Base-by-base conservation (phyloP, 2,888 invertebrate species). In the Agonopterix subpropinquella region DNA sequence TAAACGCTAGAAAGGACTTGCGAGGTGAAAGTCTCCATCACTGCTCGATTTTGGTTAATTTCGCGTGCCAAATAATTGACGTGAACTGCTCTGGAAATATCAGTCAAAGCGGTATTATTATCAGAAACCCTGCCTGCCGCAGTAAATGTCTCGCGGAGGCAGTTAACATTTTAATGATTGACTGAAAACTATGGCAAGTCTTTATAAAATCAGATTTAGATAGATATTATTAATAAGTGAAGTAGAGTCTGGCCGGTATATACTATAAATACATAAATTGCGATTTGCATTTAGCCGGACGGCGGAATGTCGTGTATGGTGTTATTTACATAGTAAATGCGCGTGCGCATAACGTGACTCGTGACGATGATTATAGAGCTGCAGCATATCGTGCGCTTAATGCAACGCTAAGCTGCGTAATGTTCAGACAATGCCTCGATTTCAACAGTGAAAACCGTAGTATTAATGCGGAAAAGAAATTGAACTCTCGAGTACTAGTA, bases 361-460 rank as follows among this genome's bases (percentile, higher is more conserved):
- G 80, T 74, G 73, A 72, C 75, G 73, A 64, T 77, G 77, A 81
- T 81, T 79, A 76, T 71, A 75, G 73, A 70, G 70, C 66, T 64
- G 76, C 70, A 70, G 71, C 76, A 69, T 77, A 73, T 73, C 73
- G 74, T 73, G 77, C 70, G 70, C 70, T 71, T 76, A 81, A 78
- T 81, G 75, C 70, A 75, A 75, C 67, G 67, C 67, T 68, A 58
- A 67, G 62, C 79, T 75, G 72, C 73, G 73, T 80, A 75, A 77
- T 78, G 69, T 67, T 65, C 70, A 72, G 65, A 80, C 80, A 80
- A 77, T 80, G 64, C 67, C 65, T 64, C 54, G 65, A 60, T 64
- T 66, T 61, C 65, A 64, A 61, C 50, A 71, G 73, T 73, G 72
- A 78, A 78, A 77, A 77, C 67, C 62, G 58, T 62, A 56, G 55